A percentile compares a stretch with the other conserved stretches of the same genome.
Conservation (phyloP, 1,140 invertebrate genomes). For the Trissolcus basalis region DNA sequence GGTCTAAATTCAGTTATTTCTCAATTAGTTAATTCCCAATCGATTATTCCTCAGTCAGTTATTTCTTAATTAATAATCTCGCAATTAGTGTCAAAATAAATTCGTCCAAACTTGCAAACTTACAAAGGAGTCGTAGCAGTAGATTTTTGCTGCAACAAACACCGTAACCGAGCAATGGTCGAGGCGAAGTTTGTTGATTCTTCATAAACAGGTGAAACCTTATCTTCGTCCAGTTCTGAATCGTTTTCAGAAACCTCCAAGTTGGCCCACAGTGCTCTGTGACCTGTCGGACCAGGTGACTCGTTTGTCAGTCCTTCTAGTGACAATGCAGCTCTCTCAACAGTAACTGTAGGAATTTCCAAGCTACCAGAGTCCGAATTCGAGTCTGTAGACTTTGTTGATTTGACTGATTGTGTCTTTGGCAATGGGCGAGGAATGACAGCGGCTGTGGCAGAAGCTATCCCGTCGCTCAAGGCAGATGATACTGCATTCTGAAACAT, state of each 20-base stretch:
- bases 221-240: conserved; percentile 65
- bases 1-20: conserved; percentile 58
- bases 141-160: conserved; percentile 80
- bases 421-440: conserved; percentile 65
- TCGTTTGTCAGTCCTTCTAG: conserved; percentile 63
- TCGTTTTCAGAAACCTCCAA: conserved; percentile 61
- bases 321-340: conserved; percentile 55
- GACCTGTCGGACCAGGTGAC: conserved; percentile 44
- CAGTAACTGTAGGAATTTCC: conserved; percentile 12
- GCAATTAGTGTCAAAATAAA: too few relatives aligned
- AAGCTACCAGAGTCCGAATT: conserved; percentile 4
- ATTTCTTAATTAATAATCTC: too few relatives aligned
- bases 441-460: conserved; percentile 67
- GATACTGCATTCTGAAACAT: conserved; percentile 54
- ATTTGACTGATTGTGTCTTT: conserved; percentile 46
- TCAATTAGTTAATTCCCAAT: too few relatives aligned
- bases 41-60: too few relatives aligned
- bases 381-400: conserved; percentile 14
- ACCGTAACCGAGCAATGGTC: conserved; percentile 83
- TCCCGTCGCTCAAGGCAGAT: conserved; percentile 64
- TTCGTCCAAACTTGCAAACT: too few relatives aligned
- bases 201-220: conserved; percentile 80
- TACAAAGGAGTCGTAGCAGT: conserved; percentile 73
- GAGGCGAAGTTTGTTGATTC: conserved; percentile 83
- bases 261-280: conserved; percentile 69